phyloP scores from a whole-genome alignment of 2,113 vertebrate genomes.

The Acanthisitta chloris region DNA sequence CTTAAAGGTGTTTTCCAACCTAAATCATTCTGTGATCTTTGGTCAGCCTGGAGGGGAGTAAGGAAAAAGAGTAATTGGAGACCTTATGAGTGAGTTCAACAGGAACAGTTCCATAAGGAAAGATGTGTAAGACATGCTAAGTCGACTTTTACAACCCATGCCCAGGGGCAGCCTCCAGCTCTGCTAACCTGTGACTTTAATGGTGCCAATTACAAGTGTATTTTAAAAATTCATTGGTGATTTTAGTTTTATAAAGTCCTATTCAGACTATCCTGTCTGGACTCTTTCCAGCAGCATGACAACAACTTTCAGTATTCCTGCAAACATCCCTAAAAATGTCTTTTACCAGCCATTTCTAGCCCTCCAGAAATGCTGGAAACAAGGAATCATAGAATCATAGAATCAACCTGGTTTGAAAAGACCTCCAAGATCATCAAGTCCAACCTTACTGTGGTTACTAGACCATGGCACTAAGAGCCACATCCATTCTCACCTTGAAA shows the following conservation, averaged over 20 bases:
- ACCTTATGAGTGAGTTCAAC: background rate
- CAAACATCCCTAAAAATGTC: background rate
- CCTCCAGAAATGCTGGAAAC: background rate
- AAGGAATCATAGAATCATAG: too few relatives aligned
- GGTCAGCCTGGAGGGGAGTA: too few relatives aligned
- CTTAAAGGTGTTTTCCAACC: too few relatives aligned
- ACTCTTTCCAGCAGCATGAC: background rate
- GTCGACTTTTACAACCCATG: background rate
- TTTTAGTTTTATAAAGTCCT: background rate
- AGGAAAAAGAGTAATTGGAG: background rate
- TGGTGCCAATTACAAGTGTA: background rate
- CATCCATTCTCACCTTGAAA: too few relatives aligned
- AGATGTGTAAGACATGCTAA: background rate
- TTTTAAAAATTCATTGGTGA: background rate
- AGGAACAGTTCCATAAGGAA: background rate
- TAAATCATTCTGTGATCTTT: too few relatives aligned
- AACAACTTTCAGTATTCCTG: background rate
- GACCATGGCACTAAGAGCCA: too few relatives aligned
- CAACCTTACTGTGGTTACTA: too few relatives aligned
- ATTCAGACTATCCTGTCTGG: background rate
- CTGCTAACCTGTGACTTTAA: background rate
- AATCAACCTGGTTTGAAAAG: too few relatives aligned
- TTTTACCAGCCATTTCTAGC: background rate
- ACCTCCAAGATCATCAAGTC: too few relatives aligned
- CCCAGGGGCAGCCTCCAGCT: background rate